Evolutionary conservation across 2,888 invertebrate species (phyloP).

Genomic region (Podotricha telesiphe): DNA sequence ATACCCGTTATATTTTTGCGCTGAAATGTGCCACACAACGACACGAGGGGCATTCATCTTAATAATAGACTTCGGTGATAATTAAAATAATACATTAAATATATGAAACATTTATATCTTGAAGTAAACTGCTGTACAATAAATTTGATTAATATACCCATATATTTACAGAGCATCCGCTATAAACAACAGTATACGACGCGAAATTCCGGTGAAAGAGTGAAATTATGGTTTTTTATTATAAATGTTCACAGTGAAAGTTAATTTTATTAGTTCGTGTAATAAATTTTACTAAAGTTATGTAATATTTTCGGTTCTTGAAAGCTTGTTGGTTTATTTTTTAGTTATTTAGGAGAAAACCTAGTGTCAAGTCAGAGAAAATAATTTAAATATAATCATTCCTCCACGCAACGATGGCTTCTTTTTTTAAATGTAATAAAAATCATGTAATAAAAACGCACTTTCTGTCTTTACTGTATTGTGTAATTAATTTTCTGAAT

Average conservation of each 20-base stretch:
- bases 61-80: not conserved
- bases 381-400: too few relatives aligned
- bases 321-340: too few relatives aligned
- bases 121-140: slow-evolving; percentile 36
- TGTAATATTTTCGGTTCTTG: too few relatives aligned
- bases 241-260: not conserved
- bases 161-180: slow-evolving; percentile 29
- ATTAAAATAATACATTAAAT: not conserved
- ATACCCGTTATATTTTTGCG: not conserved
- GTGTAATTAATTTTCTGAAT: too few relatives aligned
- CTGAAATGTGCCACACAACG: not conserved
- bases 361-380: not conserved
- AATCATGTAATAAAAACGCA: too few relatives aligned
- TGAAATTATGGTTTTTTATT: slow-evolving; percentile 15
- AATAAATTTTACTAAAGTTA: not conserved
- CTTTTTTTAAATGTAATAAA: too few relatives aligned
- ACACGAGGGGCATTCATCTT: too few relatives aligned
- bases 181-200: slow-evolving; percentile 26
- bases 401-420: too few relatives aligned
- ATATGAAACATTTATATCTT: slow-evolving; percentile 29
- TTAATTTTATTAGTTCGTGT: not conserved
- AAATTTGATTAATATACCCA: slow-evolving; percentile 33
- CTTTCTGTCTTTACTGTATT: too few relatives aligned
- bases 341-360: too few relatives aligned
- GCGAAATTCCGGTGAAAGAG: slow-evolving; percentile 28